A percentile compares a stretch with the other conserved stretches of the same genome.
Conservation (phyloP, 2,113 vertebrate genomes). For the Cavia aperea region DNA sequence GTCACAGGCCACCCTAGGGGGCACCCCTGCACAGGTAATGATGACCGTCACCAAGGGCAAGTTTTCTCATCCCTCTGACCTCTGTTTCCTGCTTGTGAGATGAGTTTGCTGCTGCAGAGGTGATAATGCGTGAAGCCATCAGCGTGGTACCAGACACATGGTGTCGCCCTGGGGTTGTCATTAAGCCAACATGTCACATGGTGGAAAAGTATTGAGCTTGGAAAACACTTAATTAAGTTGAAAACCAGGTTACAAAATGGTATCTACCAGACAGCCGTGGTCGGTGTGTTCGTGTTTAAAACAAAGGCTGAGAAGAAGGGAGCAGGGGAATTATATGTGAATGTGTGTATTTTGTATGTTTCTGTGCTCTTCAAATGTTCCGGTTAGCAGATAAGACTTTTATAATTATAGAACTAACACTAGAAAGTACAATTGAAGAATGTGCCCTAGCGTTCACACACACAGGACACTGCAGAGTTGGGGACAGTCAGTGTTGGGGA, state of each 20-base stretch:
- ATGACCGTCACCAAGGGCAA: background rate
- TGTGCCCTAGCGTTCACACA: accelerated
- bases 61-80: background rate
- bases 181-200: accelerated
- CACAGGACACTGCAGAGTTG: accelerated
- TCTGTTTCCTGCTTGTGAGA: background rate
- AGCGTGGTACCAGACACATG: accelerated
- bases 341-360: background rate
- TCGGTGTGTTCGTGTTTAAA: background rate
- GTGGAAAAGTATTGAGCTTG: background rate
- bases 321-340: too few relatives aligned
- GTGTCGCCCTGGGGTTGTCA: accelerated
- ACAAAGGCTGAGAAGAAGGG: background rate
- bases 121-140: background rate
- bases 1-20: accelerated
- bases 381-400: background rate
- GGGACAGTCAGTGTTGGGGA: accelerated
- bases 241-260: background rate
- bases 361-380: background rate
- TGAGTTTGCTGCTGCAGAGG: background rate
- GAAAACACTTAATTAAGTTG: background rate
- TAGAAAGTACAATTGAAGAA: background rate
- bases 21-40: background rate
- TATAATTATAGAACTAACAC: background rate
- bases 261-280: background rate